Conservation (phyloP, 2,888 invertebrate genomes). For the Syritta pipiens region DNA sequence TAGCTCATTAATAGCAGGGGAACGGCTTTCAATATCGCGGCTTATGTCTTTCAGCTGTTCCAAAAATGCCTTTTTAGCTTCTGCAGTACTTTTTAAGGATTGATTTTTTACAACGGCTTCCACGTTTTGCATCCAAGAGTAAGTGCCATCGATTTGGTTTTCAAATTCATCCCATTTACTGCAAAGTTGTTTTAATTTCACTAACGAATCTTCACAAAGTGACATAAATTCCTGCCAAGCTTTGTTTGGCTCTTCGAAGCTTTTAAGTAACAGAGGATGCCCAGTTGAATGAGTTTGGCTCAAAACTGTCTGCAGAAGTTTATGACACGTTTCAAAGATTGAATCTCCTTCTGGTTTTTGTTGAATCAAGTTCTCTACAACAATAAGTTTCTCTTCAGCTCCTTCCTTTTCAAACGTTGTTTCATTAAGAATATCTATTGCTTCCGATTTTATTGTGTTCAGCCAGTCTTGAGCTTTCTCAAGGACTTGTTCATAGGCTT, state of each 20-base stretch:
- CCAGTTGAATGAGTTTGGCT: conserved; percentile 88
- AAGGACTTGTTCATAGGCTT: conserved; percentile 88
- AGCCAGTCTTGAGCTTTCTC: conserved; percentile 92
- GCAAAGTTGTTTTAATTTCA: conserved; percentile 87
- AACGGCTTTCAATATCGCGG: conserved; percentile 85
- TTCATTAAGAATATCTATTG: conserved; percentile 88
- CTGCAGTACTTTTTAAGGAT: conserved; percentile 90
- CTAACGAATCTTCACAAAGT: conserved; percentile 85
- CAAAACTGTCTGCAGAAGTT: conserved; percentile 86
- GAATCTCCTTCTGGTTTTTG: conserved; percentile 88
- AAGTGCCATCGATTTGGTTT: conserved; percentile 87
- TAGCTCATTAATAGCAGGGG: conserved; percentile 84
- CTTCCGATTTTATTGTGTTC: conserved; percentile 88
- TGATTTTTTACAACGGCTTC: conserved; percentile 93
- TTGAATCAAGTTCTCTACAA: conserved; percentile 87
- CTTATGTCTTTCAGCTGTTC: conserved; percentile 87
- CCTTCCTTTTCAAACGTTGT: conserved; percentile 89
- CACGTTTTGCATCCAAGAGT: conserved; percentile 91
- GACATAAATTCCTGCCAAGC: conserved; percentile 88
- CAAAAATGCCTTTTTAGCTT: conserved; percentile 89
- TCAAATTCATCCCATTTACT: conserved; percentile 91
- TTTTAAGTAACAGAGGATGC: conserved; percentile 86
- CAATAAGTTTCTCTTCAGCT: conserved; percentile 86
- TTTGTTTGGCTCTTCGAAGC: conserved; percentile 86
- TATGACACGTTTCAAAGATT: conserved; percentile 85